These are phyloP conservation scores for Cranoglanis bouderius DNA, from an alignment of 2,113 vertebrate species.

Conservation along the genomic window DNA sequence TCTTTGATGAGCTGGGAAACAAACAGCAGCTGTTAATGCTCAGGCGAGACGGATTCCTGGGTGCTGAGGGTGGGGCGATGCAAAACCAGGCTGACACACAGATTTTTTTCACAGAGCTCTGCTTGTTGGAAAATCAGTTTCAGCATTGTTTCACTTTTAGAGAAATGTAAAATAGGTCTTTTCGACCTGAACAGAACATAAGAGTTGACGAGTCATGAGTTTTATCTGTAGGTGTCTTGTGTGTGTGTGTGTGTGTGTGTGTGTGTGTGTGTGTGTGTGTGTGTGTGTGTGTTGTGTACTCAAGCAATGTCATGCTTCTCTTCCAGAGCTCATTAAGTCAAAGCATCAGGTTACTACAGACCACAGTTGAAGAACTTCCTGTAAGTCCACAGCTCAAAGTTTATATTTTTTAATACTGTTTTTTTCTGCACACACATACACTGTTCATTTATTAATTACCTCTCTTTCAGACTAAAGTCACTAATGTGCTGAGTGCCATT, in stretches of 20 bases:
- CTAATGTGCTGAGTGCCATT: slow-evolving; percentile 76
- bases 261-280: slow-evolving; percentile 32
- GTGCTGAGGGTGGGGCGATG: neutral
- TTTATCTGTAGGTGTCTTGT: neutral
- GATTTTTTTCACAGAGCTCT: neutral
- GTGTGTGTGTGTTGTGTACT: neutral
- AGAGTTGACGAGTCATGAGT: neutral
- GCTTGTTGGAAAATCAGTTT: neutral
- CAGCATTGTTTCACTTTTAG: neutral
- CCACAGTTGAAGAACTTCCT: slow-evolving; percentile 73
- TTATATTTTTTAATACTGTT: neutral
- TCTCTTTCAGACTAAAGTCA: slow-evolving; percentile 77
- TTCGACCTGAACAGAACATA: neutral
- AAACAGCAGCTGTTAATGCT: neutral
- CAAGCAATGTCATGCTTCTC: slow-evolving; percentile 5
- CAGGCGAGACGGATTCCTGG: neutral
- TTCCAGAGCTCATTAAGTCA: slow-evolving; percentile 78
- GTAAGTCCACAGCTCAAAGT: slow-evolving; percentile 68
- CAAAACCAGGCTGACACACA: neutral
- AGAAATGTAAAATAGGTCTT: neutral
- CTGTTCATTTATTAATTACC: neutral
- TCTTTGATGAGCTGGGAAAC: neutral
- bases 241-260: slow-evolving; percentile 27
- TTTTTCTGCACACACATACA: neutral
- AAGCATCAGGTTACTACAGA: slow-evolving; percentile 78